These are phyloP conservation scores for Euclidia mi DNA, from an alignment of 2,888 invertebrate genomes.

Conservation along the genomic window DNA sequence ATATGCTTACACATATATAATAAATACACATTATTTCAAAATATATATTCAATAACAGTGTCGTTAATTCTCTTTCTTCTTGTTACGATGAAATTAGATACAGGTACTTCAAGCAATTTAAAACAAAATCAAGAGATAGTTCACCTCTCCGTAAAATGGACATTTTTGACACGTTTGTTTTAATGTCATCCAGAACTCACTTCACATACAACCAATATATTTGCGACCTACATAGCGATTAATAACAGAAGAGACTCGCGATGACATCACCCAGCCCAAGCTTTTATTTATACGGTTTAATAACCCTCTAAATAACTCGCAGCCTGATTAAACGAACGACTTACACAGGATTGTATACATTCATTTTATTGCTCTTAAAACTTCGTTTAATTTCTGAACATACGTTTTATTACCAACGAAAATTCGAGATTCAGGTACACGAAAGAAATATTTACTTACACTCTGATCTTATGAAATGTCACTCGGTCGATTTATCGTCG, in stretches of 20 bases:
- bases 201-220: too few species aligned
- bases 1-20: too few species aligned
- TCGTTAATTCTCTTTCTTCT: too few species aligned
- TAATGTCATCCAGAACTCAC: too few species aligned
- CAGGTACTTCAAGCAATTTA: too few species aligned
- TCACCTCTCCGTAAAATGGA: too few species aligned
- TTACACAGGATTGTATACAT: slow-evolving; percentile 30
- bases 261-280: slow-evolving; percentile 26
- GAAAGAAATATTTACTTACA: slow-evolving; percentile 36
- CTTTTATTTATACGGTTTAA: slow-evolving; percentile 35
- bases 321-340: slow-evolving; percentile 43
- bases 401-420: too few species aligned
- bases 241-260: slow-evolving; percentile 18
- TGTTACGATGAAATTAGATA: too few species aligned
- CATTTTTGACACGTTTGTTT: too few species aligned
- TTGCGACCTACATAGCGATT: slow-evolving; percentile 7
- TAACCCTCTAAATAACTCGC: slow-evolving; percentile 31
- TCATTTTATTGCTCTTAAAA: slow-evolving; percentile 1
- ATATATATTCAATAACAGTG: too few species aligned
- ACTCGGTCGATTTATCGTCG: slow-evolving; percentile 36
- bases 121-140: too few species aligned
- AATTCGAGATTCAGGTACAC: slow-evolving; percentile 1
- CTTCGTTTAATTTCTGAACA: slow-evolving; percentile 6
- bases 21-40: too few species aligned
- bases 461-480: slow-evolving; percentile 37